Base-by-base conservation (phyloP, 2,888 invertebrate genomes). In the Micoletzkya japonica region DNA sequence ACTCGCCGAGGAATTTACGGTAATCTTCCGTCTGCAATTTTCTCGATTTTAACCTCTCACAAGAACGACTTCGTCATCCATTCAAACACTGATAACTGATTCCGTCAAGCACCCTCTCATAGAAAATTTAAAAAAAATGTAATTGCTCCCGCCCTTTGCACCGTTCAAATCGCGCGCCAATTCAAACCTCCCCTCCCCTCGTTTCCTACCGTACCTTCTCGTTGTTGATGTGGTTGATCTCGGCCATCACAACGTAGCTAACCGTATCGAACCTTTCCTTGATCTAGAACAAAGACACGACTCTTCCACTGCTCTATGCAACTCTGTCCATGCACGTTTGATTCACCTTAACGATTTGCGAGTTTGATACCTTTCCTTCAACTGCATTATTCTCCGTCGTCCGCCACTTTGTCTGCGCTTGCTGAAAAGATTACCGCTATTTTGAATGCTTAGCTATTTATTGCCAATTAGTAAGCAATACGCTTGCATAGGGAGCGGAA, bases 221-320 rank as follows among this genome's bases (percentile, higher is more conserved):
- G 34, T 89, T 87, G 86, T 94, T 93, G 86, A 97, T 95, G 87
- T 96, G 94, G 81, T 92, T 91, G 80, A 96, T 91, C 89, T 98
- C 97, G 69, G 96, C 95, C 86, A 96, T 90, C 73, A 94, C 90
- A 1, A 94, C 91, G 86, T 95, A 95, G 0, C 95, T 93, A 83
- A 96, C 91, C 24, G 93, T 90, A 86, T 97, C 95, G 0, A 93
- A 92, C 81, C 94, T 90, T 26, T 70, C 64, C 28, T 75, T 89
- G 36, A 69, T 52, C 60, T 60, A 52, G 26, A 24, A 14, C 2
- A 44, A 26, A 34, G 28, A 57, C 34, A 32, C 3, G 24, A 6
- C 7, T 17, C 39, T 7, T 39, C 39, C 39, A 39, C 17, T 17
- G 6, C 52, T 24, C n/a, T 37, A 60, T 26, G 4, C 36, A 17